phyloP scores from a whole-genome alignment of 2,797 vertebrate species.

The Margarornis squamiger region DNA sequence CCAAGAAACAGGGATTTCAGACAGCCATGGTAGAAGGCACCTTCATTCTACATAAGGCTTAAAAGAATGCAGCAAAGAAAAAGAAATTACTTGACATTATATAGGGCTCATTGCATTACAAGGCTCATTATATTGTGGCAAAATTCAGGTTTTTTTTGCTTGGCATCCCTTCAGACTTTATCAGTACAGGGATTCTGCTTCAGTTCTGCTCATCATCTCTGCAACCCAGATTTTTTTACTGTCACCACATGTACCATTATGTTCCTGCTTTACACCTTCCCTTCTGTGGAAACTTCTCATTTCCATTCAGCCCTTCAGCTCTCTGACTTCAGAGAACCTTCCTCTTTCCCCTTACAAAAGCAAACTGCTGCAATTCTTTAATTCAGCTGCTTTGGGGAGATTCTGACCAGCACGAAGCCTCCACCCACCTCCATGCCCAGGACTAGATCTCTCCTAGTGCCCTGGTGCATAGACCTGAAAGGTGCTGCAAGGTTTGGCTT shows the following conservation, averaged over 20 bases:
- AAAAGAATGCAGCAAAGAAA: background rate
- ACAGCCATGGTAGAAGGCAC: background rate
- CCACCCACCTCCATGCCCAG: background rate
- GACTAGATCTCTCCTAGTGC: background rate
- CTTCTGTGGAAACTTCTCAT: background rate
- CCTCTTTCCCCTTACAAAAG: background rate
- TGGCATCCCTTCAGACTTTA: background rate
- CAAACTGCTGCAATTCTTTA: background rate
- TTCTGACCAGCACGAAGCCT: background rate
- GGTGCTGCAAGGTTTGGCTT: background rate
- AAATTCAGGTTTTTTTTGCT: background rate
- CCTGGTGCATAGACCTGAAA: background rate
- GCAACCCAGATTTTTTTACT: background rate
- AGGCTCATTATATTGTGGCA: background rate
- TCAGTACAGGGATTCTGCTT: background rate
- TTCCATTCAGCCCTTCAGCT: background rate
- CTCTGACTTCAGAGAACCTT: background rate
- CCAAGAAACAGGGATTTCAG: background rate
- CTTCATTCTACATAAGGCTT: background rate
- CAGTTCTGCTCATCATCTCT: background rate
- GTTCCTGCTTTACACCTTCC: background rate
- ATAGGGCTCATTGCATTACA: rapidly evolving
- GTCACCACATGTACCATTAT: background rate
- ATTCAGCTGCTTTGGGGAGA: background rate
- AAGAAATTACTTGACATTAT: background rate